phyloP scores from a whole-genome alignment of 2,797 vertebrate species.

The Dromococcyx pavoninus region DNA sequence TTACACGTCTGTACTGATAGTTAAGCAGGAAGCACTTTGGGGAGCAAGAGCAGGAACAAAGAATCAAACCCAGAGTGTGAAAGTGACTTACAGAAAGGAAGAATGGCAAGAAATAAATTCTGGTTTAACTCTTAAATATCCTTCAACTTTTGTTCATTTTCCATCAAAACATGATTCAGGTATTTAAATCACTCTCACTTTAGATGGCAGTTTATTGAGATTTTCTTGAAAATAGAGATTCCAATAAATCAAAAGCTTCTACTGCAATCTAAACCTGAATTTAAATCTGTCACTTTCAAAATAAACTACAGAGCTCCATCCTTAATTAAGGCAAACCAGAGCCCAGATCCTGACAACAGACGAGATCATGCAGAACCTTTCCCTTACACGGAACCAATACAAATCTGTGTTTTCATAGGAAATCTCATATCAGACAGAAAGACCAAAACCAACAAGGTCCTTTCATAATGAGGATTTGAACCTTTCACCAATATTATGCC shows the following conservation, averaged over 20 bases:
- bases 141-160: not conserved
- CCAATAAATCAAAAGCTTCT: not conserved
- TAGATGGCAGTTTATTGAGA: not conserved
- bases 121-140: not conserved
- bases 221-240: not conserved
- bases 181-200: not conserved
- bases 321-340: slow-evolving; percentile 27
- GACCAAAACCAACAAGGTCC: not conserved
- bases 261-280: not conserved
- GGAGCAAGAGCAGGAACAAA: not conserved
- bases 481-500: not conserved
- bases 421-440: not conserved
- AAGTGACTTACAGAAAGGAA: not conserved
- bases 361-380: not conserved
- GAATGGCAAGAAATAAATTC: not conserved
- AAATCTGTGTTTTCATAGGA: not conserved
- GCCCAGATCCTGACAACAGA: not conserved
- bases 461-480: not conserved
- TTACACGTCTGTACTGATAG: not conserved
- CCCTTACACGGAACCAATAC: not conserved
- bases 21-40: not conserved
- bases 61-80: not conserved
- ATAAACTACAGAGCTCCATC: not conserved
- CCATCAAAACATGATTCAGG: not conserved
- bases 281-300: not conserved